A percentile compares a stretch with the other conserved stretches of the same genome.
Conservation (phyloP, 2,113 vertebrate species). For the Otolemur garnettii region DNA sequence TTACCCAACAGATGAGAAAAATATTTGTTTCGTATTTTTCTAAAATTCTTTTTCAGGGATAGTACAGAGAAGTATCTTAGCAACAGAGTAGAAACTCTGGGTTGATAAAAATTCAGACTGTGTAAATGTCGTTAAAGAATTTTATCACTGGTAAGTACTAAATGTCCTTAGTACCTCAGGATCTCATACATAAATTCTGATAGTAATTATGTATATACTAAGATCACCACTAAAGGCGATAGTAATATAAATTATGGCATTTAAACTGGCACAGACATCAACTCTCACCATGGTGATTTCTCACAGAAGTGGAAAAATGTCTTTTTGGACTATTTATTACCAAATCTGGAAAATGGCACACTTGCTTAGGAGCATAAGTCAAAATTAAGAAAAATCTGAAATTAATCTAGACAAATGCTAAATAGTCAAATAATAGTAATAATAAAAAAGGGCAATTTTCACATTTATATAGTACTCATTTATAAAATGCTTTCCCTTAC, state of each 20-base stretch:
- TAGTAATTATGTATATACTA: neutral
- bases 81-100: conserved; percentile 40
- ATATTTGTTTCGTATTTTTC: conserved; percentile 44
- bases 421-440: conserved; percentile 37
- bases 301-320: neutral
- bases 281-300: conserved; percentile 37
- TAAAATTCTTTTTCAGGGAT: conserved; percentile 48
- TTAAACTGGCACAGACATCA: conserved; percentile 26
- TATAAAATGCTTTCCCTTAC: conserved; percentile 54
- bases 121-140: conserved; percentile 17
- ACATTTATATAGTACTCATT: neutral
- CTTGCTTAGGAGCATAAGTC: conserved; percentile 47
- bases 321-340: conserved; percentile 36
- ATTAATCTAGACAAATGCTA: conserved; percentile 20
- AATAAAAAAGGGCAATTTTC: conserved; percentile 4
- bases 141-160: conserved; percentile 40
- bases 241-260: neutral
- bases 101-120: conserved; percentile 50
- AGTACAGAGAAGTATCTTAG: conserved; percentile 28
- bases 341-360: conserved; percentile 31
- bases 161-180: conserved; percentile 38
- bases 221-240: neutral
- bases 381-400: conserved; percentile 63
- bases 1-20: conserved; percentile 43
- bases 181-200: conserved; percentile 25